These are phyloP conservation scores for Agonum fuliginosum DNA, from an alignment of 2,888 invertebrate species.

Conservation along the genomic window DNA sequence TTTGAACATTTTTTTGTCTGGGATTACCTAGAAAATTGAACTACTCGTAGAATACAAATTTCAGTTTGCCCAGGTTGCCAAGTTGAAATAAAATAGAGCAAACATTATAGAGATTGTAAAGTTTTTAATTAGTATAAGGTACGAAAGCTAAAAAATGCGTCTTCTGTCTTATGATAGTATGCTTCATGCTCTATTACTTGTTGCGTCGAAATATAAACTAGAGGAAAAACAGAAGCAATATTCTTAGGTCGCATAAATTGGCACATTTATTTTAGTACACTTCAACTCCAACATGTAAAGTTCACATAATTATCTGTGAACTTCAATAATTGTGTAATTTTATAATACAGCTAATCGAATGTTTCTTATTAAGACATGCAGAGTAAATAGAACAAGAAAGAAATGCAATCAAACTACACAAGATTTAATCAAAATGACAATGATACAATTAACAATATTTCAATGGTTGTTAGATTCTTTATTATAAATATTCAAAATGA, in stretches of 20 bases:
- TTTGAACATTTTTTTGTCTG: too few species aligned
- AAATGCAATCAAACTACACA: slow-evolving; percentile 23
- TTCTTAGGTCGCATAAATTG: slow-evolving; percentile 32
- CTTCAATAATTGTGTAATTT: slow-evolving; percentile 15
- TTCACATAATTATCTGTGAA: slow-evolving; percentile 29
- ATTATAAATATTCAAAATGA: slow-evolving; percentile 37
- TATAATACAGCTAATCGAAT: slow-evolving; percentile 35
- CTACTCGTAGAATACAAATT: too few species aligned
- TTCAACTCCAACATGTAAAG: slow-evolving; percentile 42
- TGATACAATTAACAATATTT: slow-evolving; percentile 20
- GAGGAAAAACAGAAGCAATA: slow-evolving; percentile 17
- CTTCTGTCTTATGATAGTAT: too few species aligned
- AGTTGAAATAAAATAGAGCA: too few species aligned
- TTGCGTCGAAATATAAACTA: slow-evolving; percentile 13
- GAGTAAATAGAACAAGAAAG: slow-evolving; percentile 15
- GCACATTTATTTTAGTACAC: slow-evolving; percentile 44
- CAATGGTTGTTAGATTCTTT: slow-evolving; percentile 16
- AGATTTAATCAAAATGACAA: not conserved
- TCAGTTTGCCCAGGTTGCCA: too few species aligned
- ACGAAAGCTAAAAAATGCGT: too few species aligned
- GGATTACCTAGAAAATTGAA: too few species aligned
- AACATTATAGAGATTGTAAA: too few species aligned
- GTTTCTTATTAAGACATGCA: slow-evolving; percentile 22
- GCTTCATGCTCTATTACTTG: too few species aligned
- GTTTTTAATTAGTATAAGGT: too few species aligned